phyloP scores from a whole-genome alignment of 2,113 vertebrate genomes.

The Odocoileus hemionus region DNA sequence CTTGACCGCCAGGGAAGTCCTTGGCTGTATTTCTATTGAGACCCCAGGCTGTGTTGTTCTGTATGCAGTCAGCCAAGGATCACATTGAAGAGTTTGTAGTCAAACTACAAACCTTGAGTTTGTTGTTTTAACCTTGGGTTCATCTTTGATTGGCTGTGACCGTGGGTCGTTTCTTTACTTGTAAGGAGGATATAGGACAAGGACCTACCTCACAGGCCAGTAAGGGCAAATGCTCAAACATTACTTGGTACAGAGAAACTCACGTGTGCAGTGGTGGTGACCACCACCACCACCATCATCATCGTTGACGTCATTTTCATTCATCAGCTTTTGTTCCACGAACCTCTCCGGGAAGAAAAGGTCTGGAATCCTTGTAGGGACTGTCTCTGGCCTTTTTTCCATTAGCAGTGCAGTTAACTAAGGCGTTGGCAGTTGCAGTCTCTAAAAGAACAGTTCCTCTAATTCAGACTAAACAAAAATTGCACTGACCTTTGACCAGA shows the following conservation, averaged over 20 bases:
- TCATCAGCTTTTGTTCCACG: not conserved
- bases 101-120: not conserved
- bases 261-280: accelerated
- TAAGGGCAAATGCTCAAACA: not conserved
- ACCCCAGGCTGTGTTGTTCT: not conserved
- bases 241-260: not conserved
- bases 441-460: not conserved
- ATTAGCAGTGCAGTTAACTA: not conserved
- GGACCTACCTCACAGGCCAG: not conserved
- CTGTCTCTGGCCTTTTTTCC: not conserved
- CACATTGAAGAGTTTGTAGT: not conserved
- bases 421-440: not conserved
- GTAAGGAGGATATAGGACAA: not conserved
- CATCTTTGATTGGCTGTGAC: not conserved
- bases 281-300: not conserved
- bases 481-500: not conserved
- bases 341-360: not conserved
- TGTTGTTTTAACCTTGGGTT: not conserved
- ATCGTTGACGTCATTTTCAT: accelerated
- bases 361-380: not conserved
- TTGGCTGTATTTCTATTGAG: not conserved
- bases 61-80: not conserved
- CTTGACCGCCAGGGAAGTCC: not conserved
- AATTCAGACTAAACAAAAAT: not conserved
- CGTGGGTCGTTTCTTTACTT: not conserved